Base-by-base conservation (phyloP, 2,113 vertebrate genomes). In the Mesocricetus auratus region DNA sequence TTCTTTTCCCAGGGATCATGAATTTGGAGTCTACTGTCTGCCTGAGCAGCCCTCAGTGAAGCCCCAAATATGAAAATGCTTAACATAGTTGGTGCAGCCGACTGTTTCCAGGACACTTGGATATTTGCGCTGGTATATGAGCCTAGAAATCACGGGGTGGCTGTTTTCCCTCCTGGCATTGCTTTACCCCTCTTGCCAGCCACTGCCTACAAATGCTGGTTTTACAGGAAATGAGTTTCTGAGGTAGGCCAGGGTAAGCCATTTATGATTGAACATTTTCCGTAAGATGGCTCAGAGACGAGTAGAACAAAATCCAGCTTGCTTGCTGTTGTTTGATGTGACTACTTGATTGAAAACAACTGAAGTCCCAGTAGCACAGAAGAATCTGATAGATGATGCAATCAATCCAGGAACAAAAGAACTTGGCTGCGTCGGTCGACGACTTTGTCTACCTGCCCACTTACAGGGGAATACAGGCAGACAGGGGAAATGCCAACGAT, bases 231-330 rank as follows among this genome's bases (percentile, higher is more conserved):
- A 96, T 92, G 69, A 83, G 88, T 47, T 62, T 89, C 88, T 86
- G 66, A 90, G 42, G 31, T 89, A 69, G 66, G n/a, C 47, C 87
- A 11, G 56, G 77, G 11, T 74, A 94, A 95, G 81, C 83, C 39
- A 50, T 58, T 94, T 93, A 24, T 92, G 86, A 94, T n/a, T 95
- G 85, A 93, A 74, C 8, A 71, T 93, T 96, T 97, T 94, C 60
- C 83, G 24, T 89, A 85, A 90, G 50, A 79, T 29, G 10, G 33
- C 66, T 92, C 50, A 74, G 5, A 56, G 69, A 71, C 12, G 13
- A 95, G 17, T 47, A 94, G 64, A 95, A 81, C 60, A 47, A 96
- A 93, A 68, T 81, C 58, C 64, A 39, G 36, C 82, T 56, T 42
- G 15, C 8, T 92, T 58, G 53, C 69, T 96, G 69, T 47, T 89